phyloP scores from a whole-genome alignment of 2,797 vertebrate species.

The Tolypeutes matacus region DNA sequence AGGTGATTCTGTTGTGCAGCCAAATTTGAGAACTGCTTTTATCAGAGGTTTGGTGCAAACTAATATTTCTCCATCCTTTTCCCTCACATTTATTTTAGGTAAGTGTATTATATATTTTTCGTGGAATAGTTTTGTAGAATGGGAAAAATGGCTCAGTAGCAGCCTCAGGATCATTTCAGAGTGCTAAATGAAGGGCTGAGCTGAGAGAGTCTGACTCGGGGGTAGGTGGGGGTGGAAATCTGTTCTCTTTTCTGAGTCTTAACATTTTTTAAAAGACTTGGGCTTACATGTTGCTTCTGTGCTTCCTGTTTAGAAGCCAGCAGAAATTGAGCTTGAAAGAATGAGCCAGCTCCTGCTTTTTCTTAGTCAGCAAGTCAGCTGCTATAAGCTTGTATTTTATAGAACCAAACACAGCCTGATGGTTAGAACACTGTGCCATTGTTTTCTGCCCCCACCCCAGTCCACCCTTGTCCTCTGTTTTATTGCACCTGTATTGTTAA shows the following conservation, averaged over 20 bases:
- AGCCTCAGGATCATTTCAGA: neutral
- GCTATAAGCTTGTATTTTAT: neutral
- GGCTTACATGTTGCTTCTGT: neutral
- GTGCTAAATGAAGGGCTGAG: neutral
- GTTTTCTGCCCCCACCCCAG: neutral
- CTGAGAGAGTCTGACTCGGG: neutral
- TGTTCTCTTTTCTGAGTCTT: neutral
- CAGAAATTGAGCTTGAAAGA: neutral
- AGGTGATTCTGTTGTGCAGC: neutral
- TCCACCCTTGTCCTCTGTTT: neutral
- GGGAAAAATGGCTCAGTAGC: neutral
- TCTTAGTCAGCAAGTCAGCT: neutral
- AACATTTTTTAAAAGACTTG: neutral
- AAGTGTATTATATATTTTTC: neutral
- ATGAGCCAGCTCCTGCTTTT: neutral
- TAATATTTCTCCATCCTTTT: neutral
- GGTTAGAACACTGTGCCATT: neutral
- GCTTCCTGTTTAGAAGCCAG: neutral
- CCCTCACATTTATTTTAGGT: constrained; percentile 37
- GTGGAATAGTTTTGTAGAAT: neutral
- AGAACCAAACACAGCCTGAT: neutral
- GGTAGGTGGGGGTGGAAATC: neutral
- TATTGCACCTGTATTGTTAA: neutral
- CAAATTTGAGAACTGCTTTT: neutral
- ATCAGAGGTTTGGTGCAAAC: neutral